A percentile compares a stretch with the other conserved stretches of the same genome.
phyloP scores from a whole-genome alignment of 2,113 vertebrate species.

The Tyto alba region DNA sequence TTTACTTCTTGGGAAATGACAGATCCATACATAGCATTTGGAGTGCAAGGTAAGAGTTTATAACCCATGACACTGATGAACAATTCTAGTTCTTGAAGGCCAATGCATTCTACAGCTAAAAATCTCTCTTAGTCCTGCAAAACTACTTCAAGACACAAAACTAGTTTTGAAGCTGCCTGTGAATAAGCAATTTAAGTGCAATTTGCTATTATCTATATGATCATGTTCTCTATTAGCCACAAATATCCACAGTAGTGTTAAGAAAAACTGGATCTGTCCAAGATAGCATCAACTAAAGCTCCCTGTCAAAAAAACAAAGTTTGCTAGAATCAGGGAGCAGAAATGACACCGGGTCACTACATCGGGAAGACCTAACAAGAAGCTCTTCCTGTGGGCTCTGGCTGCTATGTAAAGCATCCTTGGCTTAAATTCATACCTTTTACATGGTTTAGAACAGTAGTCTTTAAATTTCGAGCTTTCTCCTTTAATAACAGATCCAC shows the following conservation, averaged over 20 bases:
- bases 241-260: background rate
- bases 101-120: background rate
- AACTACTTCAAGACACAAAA: background rate
- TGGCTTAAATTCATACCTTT: background rate
- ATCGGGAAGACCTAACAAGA: background rate
- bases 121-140: background rate
- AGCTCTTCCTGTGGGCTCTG: accelerated
- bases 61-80: background rate
- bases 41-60: background rate
- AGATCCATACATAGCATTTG: background rate
- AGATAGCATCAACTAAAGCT: background rate
- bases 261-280: background rate
- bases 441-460: background rate
- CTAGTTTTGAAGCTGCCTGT: background rate
- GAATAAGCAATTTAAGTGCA: background rate
- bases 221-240: background rate
- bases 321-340: background rate
- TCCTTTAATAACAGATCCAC: background rate
- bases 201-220: background rate
- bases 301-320: background rate
- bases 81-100: background rate
- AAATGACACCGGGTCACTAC: background rate
- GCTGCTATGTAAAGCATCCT: background rate
- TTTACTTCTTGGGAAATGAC: background rate
- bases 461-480: background rate